Base-by-base conservation (phyloP, 37 sponge, comb jelly and placozoan genomes). In the Aplysina aerophoba region DNA sequence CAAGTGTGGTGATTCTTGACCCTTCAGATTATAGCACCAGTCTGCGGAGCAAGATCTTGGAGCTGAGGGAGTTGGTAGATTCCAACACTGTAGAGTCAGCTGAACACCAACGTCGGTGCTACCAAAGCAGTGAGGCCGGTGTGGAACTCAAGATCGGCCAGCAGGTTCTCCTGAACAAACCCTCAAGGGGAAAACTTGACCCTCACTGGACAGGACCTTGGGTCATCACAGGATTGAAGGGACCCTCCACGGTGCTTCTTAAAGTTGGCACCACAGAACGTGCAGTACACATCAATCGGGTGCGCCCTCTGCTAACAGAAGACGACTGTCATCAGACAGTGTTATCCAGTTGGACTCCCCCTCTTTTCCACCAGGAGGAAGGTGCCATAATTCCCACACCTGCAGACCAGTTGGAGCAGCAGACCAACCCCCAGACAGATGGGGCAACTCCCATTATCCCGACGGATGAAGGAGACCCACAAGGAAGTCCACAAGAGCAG, bases 171-270 rank as follows among this genome's bases (percentile, higher is more conserved):
- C 12, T 73, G 36, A 73, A 73, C 74, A 73, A 73, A 12, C 74
- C 74, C 3, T 14, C 38, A 4, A 36, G 8, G 6, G 74, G 74
- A 5, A 73, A 73, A 13, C 74, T 73, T 15, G 74, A 13, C 36
- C 74, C 36, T 35, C 33, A 36, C 5, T 73, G 74, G 74, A 73
- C 74, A 38, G 74, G 74, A 28, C 74, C 74, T 38, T 73, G 74
- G 74, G 5, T 6, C 5, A 36, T 73, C 39, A 73, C 21, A 35
- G 38, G 6, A 21, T 8, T 73, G 6, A 73, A 30, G 27, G 74
- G 39, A 13, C 74, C 74, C 3, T 14, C 74, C 4, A 73, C 74
- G 3, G 36, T 73, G 4, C 3, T 38, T 3, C 12, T 73, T 4
- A 28, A 22, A 4, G 4, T 73, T 3, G 74, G 74, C 3, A 14